These are phyloP conservation scores for Pygoscelis antarcticus DNA, from an alignment of 2,113 vertebrate species.

Conservation along the genomic window DNA sequence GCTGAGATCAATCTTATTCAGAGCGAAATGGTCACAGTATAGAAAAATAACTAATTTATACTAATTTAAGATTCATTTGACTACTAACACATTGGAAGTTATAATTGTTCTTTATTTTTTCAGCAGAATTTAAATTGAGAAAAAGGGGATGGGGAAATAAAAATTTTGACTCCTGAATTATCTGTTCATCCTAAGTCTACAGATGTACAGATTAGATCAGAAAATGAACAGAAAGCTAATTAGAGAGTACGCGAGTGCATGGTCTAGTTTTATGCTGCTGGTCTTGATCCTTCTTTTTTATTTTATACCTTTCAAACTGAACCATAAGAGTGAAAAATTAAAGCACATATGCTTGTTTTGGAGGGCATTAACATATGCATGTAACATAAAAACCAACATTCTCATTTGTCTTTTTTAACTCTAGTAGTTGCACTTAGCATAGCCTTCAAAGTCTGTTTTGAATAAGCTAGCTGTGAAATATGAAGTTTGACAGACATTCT, in stretches of 20 bases:
- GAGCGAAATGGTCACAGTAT: background rate
- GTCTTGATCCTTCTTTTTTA: background rate
- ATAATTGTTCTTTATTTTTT: background rate
- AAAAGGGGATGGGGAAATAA: background rate
- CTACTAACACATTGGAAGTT: background rate
- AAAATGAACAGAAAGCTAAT: background rate
- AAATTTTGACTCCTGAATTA: background rate
- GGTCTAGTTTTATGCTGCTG: background rate
- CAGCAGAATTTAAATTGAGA: background rate
- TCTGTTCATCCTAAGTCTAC: background rate
- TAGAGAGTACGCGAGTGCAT: background rate
- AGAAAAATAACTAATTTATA: background rate
- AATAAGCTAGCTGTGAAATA: slow-evolving; percentile 39
- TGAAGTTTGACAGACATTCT: slow-evolving; percentile 9
- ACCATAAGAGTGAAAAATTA: background rate
- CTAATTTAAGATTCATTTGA: background rate
- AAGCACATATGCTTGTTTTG: background rate
- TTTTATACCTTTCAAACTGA: background rate
- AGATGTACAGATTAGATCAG: background rate
- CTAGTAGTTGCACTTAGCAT: background rate
- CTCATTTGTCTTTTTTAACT: background rate
- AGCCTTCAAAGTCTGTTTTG: slow-evolving; percentile 13
- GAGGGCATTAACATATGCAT: background rate
- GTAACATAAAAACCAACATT: background rate
- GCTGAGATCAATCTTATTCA: background rate